A percentile compares a stretch with the other conserved stretches of the same genome.
Conservation (phyloP, 2,888 invertebrate genomes). For the Sylvicola cinctus region DNA sequence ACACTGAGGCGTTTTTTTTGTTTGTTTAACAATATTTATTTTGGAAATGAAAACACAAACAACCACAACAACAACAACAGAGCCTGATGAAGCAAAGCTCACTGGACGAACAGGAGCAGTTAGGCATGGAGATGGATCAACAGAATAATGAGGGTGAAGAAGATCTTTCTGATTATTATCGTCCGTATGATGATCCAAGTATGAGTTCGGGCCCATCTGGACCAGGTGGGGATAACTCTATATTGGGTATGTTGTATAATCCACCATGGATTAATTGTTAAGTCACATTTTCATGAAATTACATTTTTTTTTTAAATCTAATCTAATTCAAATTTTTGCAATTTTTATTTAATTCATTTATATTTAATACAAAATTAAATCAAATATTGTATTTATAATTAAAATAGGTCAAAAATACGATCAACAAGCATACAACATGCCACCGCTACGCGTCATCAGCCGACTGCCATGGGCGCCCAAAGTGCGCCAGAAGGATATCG, state of each 20-base stretch:
- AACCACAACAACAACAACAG: conserved; percentile 17
- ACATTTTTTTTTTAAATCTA: no score
- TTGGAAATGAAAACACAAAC: background rate
- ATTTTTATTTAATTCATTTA: no score
- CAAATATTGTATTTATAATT: no score
- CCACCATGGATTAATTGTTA: no score
- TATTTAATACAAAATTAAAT: no score
- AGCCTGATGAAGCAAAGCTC: conserved; percentile 83
- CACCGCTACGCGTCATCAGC: conserved; percentile 18
- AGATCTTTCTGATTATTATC: conserved; percentile 21
- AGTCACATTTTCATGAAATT: no score
- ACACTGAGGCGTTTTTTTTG: no score
- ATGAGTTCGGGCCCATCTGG: conserved; percentile 1
- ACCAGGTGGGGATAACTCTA: background rate
- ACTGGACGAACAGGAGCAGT: conserved; percentile 57
- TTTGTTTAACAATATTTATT: background rate
- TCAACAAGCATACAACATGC: conserved; percentile 9
- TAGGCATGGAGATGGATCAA: conserved; percentile 51
- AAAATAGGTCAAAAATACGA: conserved; percentile 9
- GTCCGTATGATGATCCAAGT: conserved; percentile 25
- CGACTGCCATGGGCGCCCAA: conserved; percentile 90
- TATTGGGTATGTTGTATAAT: no score
- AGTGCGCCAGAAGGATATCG: conserved; percentile 83
- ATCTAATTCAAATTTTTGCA: no score
- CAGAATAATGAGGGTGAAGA: conserved; percentile 39